Evolutionary conservation across 1,140 invertebrate species (phyloP).

Genomic region (Brachionus plicatilis): DNA sequence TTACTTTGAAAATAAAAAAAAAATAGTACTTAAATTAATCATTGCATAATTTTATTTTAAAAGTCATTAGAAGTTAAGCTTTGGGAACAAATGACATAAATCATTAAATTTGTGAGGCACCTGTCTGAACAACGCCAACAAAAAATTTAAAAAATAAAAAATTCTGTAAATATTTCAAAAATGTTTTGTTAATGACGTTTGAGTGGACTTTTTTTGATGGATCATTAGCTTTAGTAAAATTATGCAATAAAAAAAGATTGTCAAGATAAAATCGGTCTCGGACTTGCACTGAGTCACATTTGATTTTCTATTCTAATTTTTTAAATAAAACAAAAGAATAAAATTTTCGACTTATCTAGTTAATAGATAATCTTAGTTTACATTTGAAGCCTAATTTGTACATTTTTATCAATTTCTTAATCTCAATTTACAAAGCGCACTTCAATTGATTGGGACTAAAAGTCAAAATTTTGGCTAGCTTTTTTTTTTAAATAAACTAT

Average conservation of each 20-base stretch:
- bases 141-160: not conserved
- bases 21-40: not conserved
- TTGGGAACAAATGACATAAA: not conserved
- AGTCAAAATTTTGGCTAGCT: not conserved
- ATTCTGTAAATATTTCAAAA: not conserved
- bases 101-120: not conserved
- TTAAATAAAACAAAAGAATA: not conserved
- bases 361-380: not conserved
- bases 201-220: no score
- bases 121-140: not conserved
- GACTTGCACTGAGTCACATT: not conserved
- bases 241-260: no score
- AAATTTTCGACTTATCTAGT: not conserved
- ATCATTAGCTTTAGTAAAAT: not conserved
- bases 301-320: not conserved
- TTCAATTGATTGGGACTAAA: not conserved
- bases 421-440: not conserved
- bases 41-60: not conserved
- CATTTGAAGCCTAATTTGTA: not conserved
- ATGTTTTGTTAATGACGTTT: no score
- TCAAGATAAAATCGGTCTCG: no score
- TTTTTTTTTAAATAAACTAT: not conserved
- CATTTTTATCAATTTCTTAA: not conserved
- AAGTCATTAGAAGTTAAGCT: not conserved
- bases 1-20: not conserved